Evolutionary conservation across 2,113 vertebrate genomes (phyloP).

Genomic region (Phylloscopus trochilus): DNA sequence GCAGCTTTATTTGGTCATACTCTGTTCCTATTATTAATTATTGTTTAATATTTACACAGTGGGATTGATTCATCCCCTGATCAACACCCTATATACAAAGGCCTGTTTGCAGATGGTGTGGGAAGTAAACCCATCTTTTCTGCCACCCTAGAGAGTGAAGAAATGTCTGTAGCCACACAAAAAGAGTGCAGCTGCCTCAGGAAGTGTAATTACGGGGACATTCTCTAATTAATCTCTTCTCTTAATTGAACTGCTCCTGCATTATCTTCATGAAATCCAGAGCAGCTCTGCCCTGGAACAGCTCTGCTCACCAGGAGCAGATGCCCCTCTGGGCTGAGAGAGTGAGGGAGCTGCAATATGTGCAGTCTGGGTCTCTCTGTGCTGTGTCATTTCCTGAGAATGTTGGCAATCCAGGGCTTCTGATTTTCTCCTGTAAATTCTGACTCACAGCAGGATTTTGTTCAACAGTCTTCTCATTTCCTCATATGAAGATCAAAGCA

Average conservation of each 20-base stretch:
- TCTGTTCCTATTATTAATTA: not conserved
- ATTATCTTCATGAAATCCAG: not conserved
- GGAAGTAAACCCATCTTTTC: not conserved
- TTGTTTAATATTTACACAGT: not conserved
- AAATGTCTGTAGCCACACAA: not conserved
- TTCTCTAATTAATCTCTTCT: not conserved
- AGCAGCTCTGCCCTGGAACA: not conserved
- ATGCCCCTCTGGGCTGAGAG: not conserved
- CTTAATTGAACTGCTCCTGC: not conserved
- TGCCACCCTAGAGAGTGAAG: not conserved
- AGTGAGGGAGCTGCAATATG: not conserved
- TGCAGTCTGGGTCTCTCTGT: not conserved
- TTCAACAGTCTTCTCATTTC: not conserved
- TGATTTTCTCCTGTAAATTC: not conserved
- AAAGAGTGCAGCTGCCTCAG: not conserved
- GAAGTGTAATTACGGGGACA: not conserved
- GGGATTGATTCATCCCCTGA: not conserved
- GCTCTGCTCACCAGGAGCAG: not conserved
- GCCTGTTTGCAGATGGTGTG: not conserved
- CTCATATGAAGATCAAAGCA: not conserved
- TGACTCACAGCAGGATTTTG: not conserved
- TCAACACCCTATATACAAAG: not conserved
- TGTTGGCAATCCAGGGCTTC: not conserved
- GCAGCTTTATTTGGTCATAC: not conserved
- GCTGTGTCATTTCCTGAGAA: not conserved